phyloP scores from a whole-genome alignment of 2,113 vertebrate genomes.

The Ornithorhynchus anatinus region DNA sequence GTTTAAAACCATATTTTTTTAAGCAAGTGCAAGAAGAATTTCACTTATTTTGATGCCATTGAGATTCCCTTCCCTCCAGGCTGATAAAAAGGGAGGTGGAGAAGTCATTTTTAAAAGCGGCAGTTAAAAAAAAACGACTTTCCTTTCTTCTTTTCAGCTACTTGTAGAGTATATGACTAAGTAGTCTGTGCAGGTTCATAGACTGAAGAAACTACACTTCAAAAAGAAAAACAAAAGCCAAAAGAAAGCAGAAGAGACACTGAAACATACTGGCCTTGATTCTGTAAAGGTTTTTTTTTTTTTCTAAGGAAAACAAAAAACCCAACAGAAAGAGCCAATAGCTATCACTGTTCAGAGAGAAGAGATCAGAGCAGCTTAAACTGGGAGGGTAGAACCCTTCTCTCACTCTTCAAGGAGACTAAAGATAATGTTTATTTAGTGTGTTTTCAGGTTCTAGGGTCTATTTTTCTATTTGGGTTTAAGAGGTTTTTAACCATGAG shows the following conservation, averaged over 20 bases:
- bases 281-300: slow-evolving; percentile 47
- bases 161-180: slow-evolving; percentile 66
- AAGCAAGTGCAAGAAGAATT: slow-evolving; percentile 57
- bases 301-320: slow-evolving; percentile 41
- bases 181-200: slow-evolving; percentile 87
- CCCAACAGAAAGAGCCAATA: slow-evolving; percentile 5
- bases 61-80: slow-evolving; percentile 39
- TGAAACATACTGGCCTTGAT: slow-evolving; percentile 33
- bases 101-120: slow-evolving; percentile 44
- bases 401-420: slow-evolving; percentile 54
- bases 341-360: slow-evolving; percentile 21
- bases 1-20: slow-evolving; percentile 57
- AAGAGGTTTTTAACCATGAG: slow-evolving; percentile 66
- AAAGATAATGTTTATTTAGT: slow-evolving; percentile 77
- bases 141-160: slow-evolving; percentile 53
- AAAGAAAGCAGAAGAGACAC: slow-evolving; percentile 49
- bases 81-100: slow-evolving; percentile 28
- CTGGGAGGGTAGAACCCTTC: slow-evolving; percentile 61
- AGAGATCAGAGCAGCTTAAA: slow-evolving; percentile 48
- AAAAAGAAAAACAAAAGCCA: slow-evolving; percentile 48
- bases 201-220: slow-evolving; percentile 71
- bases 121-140: slow-evolving; percentile 20
- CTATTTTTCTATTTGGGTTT: slow-evolving; percentile 81
- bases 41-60: slow-evolving; percentile 29
- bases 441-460: slow-evolving; percentile 78